These are phyloP conservation scores for Brachyptera putata DNA, from an alignment of 2,888 invertebrate species.

Conservation along the genomic window DNA sequence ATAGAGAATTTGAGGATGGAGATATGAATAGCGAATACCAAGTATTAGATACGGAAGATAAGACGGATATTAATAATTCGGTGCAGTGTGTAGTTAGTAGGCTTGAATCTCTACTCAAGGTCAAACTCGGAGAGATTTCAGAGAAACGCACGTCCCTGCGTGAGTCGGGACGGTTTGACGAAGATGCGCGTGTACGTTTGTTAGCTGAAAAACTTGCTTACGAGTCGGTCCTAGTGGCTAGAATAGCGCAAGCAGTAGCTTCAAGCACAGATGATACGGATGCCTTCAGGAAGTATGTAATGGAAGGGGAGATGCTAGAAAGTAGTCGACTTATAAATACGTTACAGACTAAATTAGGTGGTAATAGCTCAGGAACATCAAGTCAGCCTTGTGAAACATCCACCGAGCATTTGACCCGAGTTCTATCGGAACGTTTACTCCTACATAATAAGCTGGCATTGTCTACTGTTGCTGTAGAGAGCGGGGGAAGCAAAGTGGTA, in stretches of 20 bases:
- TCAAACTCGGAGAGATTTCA: constrained; percentile 64
- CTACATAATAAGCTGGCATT: constrained; percentile 51
- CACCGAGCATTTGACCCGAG: constrained; percentile 68
- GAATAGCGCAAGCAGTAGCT: constrained; percentile 63
- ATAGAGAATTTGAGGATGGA: constrained; percentile 57
- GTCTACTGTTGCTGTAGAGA: constrained; percentile 40
- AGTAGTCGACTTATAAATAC: constrained; percentile 71
- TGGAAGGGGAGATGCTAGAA: constrained; percentile 50
- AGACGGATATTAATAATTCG: constrained; percentile 12
- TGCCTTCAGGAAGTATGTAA: constrained; percentile 56
- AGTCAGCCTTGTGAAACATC: constrained; percentile 46
- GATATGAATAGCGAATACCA: constrained; percentile 51
- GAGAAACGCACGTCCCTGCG: constrained; percentile 61
- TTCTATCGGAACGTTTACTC: constrained; percentile 60
- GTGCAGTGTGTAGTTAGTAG: constrained; percentile 42
- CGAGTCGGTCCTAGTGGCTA: constrained; percentile 67
- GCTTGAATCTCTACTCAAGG: constrained; percentile 61
- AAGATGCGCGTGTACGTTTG: constrained; percentile 62
- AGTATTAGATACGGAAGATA: constrained; percentile 4
- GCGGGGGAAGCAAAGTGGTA: constrained; percentile 39
- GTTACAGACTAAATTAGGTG: constrained; percentile 63
- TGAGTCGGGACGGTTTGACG: constrained; percentile 64
- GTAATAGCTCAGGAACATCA: constrained; percentile 46
- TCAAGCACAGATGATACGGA: constrained; percentile 52
- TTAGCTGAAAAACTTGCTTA: constrained; percentile 76